Evolutionary conservation across 1,140 invertebrate species (phyloP).

Genomic region (Leptinotarsa texana): DNA sequence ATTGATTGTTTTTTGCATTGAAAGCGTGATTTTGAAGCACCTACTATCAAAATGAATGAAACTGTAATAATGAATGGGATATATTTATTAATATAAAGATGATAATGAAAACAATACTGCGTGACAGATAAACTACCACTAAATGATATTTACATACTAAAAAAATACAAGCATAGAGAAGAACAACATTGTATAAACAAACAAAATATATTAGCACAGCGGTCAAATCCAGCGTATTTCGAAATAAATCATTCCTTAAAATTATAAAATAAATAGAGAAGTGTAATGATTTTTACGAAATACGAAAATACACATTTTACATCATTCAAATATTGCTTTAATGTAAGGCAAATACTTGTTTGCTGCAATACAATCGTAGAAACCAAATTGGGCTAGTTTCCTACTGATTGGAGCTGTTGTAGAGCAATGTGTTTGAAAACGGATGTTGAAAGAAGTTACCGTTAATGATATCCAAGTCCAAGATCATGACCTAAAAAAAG

Average conservation of each 20-base stretch:
- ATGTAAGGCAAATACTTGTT: conserved; percentile 21
- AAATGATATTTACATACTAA: conserved; percentile 17
- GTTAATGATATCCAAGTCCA: neutral
- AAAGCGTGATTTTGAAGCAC: too few species aligned
- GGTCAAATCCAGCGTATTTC: conserved; percentile 7
- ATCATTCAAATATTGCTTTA: conserved; percentile 18
- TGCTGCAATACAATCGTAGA: conserved; percentile 4
- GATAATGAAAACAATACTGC: conserved; percentile 18
- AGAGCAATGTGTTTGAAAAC: neutral
- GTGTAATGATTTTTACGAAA: neutral
- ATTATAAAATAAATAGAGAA: conserved; percentile 14
- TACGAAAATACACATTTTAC: conserved; percentile 15
- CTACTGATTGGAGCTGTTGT: neutral
- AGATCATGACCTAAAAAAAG: conserved; percentile 2
- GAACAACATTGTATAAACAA: conserved; percentile 19
- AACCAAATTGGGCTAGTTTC: neutral
- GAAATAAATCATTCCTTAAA: neutral
- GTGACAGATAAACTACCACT: conserved; percentile 9
- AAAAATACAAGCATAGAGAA: conserved; percentile 16
- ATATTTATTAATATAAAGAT: conserved; percentile 5
- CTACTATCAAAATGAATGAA: too few species aligned
- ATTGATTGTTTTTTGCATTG: too few species aligned
- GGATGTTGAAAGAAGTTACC: neutral
- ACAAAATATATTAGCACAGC: conserved; percentile 20
- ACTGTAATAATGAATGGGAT: neutral